These are phyloP conservation scores for Drosophila neoperkinsi DNA, from an alignment of 2,888 invertebrate species.

Conservation along the genomic window DNA sequence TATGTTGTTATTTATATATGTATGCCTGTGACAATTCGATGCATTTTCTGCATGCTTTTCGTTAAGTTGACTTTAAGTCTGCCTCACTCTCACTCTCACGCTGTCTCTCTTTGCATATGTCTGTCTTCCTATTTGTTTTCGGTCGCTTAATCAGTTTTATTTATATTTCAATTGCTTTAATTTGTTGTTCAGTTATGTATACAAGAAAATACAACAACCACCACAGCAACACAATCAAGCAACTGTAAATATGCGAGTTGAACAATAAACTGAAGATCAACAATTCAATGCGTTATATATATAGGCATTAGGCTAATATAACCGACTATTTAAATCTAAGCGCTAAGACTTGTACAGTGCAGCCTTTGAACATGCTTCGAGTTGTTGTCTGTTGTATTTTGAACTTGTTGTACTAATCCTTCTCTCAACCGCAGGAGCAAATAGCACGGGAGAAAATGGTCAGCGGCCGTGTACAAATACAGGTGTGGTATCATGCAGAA, in stretches of 20 bases:
- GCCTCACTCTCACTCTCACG: background rate
- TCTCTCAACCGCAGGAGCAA: constrained; percentile 87
- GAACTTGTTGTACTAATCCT: constrained; percentile 27
- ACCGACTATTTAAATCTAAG: constrained; percentile 19
- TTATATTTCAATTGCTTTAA: constrained; percentile 71
- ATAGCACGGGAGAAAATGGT: constrained; percentile 91
- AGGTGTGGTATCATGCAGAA: constrained; percentile 95
- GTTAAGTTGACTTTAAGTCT: constrained; percentile 20
- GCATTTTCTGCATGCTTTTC: constrained; percentile 56
- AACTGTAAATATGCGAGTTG: constrained; percentile 67
- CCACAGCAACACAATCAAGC: constrained; percentile 37
- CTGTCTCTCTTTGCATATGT: background rate
- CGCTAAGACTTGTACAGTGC: constrained; percentile 34
- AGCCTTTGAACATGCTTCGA: constrained; percentile 22
- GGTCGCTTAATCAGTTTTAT: constrained; percentile 68
- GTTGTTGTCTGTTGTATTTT: constrained; percentile 7
- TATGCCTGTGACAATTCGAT: constrained; percentile 29
- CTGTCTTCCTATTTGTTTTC: constrained; percentile 39
- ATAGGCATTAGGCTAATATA: constrained; percentile 46
- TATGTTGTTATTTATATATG: constrained; percentile 6
- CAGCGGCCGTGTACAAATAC: constrained; percentile 93
- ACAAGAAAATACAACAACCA: constrained; percentile 43
- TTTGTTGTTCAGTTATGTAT: constrained; percentile 71
- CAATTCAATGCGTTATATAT: constrained; percentile 34
- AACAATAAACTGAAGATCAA: constrained; percentile 27